phyloP scores from a whole-genome alignment of 2,888 invertebrate genomes.

The Conistra vaccinii region DNA sequence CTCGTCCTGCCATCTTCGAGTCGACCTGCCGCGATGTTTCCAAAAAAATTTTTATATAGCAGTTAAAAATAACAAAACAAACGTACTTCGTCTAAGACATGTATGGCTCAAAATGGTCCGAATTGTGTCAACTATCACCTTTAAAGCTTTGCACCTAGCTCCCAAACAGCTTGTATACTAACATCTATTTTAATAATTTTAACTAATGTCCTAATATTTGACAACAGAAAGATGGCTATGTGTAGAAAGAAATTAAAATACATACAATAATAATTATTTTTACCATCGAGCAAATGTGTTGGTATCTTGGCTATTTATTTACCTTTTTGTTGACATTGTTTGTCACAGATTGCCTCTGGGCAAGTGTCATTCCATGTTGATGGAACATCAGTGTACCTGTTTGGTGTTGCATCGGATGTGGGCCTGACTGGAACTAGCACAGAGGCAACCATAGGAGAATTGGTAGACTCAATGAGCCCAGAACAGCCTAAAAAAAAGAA shows the following conservation, averaged over 20 bases:
- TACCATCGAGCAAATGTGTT: neutral
- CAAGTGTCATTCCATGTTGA: constrained; percentile 93
- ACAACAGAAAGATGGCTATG: neutral
- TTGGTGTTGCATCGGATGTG: constrained; percentile 91
- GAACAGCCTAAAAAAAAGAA: constrained; percentile 88
- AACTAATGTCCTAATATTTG: neutral
- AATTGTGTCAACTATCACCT: no score
- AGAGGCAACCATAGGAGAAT: constrained; percentile 89
- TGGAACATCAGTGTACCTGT: constrained; percentile 92
- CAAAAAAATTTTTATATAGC: no score
- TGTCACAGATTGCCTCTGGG: constrained; percentile 92
- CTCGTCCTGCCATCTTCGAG: no score
- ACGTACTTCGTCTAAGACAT: no score
- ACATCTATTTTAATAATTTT: neutral
- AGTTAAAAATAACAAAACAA: no score
- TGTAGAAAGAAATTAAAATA: neutral
- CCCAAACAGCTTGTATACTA: no score
- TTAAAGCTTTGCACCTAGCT: no score
- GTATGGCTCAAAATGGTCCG: no score
- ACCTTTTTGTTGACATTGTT: constrained; percentile 2
- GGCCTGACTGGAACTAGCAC: constrained; percentile 88
- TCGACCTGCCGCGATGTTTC: no score
- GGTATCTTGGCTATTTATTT: neutral
- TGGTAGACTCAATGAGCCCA: constrained; percentile 84
- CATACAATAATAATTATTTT: neutral